These are phyloP conservation scores for Xestoiulus laeticollis DNA, from an alignment of 2,888 invertebrate species.

Conservation along the genomic window DNA sequence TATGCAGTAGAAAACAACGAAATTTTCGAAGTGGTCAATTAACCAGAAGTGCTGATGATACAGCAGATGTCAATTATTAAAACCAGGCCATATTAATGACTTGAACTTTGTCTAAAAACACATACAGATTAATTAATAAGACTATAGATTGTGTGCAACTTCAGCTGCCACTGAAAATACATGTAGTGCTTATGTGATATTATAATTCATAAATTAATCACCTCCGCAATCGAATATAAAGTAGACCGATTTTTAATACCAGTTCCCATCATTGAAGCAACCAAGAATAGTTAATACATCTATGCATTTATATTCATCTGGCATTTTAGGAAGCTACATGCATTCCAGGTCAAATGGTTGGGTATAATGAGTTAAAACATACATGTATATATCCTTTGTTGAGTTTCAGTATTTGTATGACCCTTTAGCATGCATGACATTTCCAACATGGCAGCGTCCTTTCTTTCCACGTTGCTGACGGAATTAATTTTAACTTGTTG, in stretches of 20 bases:
- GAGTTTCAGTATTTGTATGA: too few species aligned
- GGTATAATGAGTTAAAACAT: too few species aligned
- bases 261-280: not conserved
- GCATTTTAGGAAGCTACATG: too few species aligned
- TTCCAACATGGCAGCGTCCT: too few species aligned
- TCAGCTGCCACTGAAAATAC: slow-evolving; percentile 21
- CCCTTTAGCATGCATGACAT: too few species aligned
- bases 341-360: too few species aligned
- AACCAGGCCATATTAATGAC: slow-evolving; percentile 17
- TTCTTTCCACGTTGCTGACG: too few species aligned
- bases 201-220: slow-evolving; percentile 18
- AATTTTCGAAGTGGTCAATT: slow-evolving; percentile 30
- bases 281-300: not conserved
- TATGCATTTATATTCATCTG: not conserved
- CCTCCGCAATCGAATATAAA: not conserved
- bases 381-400: too few species aligned
- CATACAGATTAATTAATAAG: not conserved
- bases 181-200: not conserved
- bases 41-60: not conserved
- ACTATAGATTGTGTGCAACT: not conserved
- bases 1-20: not conserved
- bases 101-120: not conserved
- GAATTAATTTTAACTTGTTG: too few species aligned
- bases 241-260: not conserved
- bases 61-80: slow-evolving; percentile 37